These are phyloP conservation scores for Brachyalestes nurse DNA, from an alignment of 2,797 vertebrate genomes.

Conservation along the genomic window DNA sequence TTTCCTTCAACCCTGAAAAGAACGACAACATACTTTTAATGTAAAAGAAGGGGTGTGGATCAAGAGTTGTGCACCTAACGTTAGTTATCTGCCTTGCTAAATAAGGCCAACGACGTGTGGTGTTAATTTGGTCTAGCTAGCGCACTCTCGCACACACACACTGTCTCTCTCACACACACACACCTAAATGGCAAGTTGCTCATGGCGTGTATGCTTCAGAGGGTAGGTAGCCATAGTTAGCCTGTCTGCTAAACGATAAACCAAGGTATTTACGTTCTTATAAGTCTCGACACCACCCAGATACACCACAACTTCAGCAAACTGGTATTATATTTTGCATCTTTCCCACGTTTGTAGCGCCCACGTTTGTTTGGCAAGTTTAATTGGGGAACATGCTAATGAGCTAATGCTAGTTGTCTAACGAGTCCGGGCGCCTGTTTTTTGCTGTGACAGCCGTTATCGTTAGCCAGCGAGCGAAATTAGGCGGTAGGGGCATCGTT, in stretches of 20 bases:
- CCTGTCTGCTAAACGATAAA: slow-evolving; percentile 1
- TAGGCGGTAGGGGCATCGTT: not conserved
- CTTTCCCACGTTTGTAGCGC: not conserved
- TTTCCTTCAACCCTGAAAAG: slow-evolving; percentile 30
- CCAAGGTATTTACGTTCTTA: not conserved
- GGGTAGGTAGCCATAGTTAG: not conserved
- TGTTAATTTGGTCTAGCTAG: slow-evolving; percentile 30
- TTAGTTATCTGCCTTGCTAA: slow-evolving; percentile 49
- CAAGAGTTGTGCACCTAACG: not conserved
- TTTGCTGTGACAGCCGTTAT: slow-evolving; percentile 7
- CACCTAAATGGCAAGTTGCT: slow-evolving; percentile 4
- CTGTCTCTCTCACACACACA: not conserved
- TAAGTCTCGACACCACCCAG: no score
- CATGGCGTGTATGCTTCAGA: slow-evolving; percentile 25
- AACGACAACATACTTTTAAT: not conserved
- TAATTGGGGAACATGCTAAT: not conserved
- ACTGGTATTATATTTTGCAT: not conserved
- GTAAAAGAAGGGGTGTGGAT: slow-evolving; percentile 29
- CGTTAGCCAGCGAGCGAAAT: slow-evolving; percentile 23
- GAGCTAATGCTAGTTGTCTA: slow-evolving; percentile 26
- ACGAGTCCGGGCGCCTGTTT: slow-evolving; percentile 1
- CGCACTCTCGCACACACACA: slow-evolving; percentile 33
- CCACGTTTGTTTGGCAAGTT: not conserved
- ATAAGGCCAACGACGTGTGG: slow-evolving; percentile 51
- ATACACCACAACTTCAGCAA: no score